Base-by-base conservation (phyloP, 2,888 invertebrate species). In the Mesodorylaimus sp. region DNA sequence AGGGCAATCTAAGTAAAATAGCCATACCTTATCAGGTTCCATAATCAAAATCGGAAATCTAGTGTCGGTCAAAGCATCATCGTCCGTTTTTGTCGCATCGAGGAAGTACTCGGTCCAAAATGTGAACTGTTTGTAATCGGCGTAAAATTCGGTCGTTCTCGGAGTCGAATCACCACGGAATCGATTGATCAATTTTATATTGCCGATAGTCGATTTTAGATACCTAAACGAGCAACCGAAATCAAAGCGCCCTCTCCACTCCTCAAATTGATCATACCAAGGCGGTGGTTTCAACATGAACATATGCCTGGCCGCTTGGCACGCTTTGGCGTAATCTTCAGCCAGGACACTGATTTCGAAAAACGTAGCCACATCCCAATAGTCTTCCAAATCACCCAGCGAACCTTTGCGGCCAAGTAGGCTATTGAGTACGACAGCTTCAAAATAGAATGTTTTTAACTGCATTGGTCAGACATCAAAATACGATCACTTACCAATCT, bases 291-390 rank as follows among this genome's bases (percentile, higher is more conserved):
- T 73, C 46, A 75, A 61, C 56, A 69, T 70, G 57, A 73, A 74
- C 75, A 75, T 76, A 58, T 70, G 71, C 53, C 72, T 70, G 0
- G 95, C 89, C n/a, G 95, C 95, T 71, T 89, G 88, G 58, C 88
- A 83, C 0, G 95, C 93, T 70, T 95, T 95, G 16, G 80, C 77
- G 66, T 91, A 95, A 68, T 97, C 91, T 68, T 93, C 88, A 1
- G 91, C 91, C 29, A 97, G 73, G 0, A 97, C 93, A 44, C 89
- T 89, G 57, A 95, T 93, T 72, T 93, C 93, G 68, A 95, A 93
- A 74, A 88, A 97, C 1, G 88, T 93, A 0, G 93, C 93, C n/a
- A 97, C 93, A 68, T 93, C 93, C 97, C 97, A 97, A 66, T 97
- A 97, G 66, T 97, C 93, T 59, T 81, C 82, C 23, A 97, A 73